Percentiles rank a stretch among this genome's conserved stretches.
Conservation (phyloP, 2,797 vertebrate genomes). For the Rhincodon typus region DNA sequence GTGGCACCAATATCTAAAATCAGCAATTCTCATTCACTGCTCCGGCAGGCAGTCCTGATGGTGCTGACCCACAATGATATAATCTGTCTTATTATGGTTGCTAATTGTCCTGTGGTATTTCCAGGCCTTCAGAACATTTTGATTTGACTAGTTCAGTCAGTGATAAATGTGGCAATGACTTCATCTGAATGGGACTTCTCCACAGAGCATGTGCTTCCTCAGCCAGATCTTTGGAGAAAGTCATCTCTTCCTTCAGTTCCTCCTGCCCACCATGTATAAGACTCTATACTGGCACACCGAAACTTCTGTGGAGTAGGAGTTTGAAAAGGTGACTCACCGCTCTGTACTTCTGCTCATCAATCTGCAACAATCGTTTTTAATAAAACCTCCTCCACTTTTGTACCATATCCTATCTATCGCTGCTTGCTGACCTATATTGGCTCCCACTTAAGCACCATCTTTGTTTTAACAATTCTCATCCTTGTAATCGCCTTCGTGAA, state of each 20-base stretch:
- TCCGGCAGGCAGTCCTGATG: background rate
- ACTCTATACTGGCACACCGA: background rate
- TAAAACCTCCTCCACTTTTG: background rate
- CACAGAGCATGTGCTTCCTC: background rate
- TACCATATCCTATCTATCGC: too few relatives aligned
- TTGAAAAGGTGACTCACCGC: background rate
- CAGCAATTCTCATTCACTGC: background rate
- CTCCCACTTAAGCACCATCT: too few relatives aligned
- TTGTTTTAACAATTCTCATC: too few relatives aligned
- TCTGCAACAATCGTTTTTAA: background rate
- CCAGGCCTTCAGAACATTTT: background rate
- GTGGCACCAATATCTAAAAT: background rate
- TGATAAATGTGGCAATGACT: background rate
- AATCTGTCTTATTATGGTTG: background rate
- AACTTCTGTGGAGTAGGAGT: background rate
- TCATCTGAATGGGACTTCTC: background rate
- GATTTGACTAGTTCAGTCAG: background rate
- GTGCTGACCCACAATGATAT: background rate
- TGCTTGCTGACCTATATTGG: too few relatives aligned
- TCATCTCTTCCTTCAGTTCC: background rate
- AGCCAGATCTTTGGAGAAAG: background rate
- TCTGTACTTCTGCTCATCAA: background rate
- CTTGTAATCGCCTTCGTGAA: too few relatives aligned
- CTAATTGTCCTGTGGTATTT: background rate
- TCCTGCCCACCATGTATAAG: background rate